Conservation (phyloP, 2,113 vertebrate species). For the Callithrix jacchus region DNA sequence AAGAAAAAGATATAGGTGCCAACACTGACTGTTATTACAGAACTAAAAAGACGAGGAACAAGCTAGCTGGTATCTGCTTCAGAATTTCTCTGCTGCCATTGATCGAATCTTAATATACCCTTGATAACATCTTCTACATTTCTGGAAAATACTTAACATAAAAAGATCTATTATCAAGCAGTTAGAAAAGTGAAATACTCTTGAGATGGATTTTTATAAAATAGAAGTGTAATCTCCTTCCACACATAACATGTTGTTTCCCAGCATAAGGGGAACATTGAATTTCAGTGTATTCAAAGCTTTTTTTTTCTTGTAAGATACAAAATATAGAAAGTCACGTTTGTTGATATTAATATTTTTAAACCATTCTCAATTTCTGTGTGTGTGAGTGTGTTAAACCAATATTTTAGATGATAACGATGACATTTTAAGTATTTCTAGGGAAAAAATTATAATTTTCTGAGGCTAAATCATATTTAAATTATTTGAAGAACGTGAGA, state of each 20-base stretch:
- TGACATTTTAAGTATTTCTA: constrained; percentile 11
- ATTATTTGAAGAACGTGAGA: neutral
- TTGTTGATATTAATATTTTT: constrained; percentile 22
- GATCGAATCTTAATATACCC: neutral
- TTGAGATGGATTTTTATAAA: neutral
- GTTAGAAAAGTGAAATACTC: constrained; percentile 7
- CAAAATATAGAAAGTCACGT: neutral
- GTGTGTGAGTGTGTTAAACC: neutral
- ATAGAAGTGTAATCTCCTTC: neutral
- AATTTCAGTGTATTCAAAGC: neutral
- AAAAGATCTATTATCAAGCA: neutral
- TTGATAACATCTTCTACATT: neutral
- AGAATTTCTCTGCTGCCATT: neutral
- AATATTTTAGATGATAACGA: constrained; percentile 8
- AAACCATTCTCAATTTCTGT: neutral
- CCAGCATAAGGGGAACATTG: neutral
- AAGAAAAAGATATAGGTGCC: neutral
- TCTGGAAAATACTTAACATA: neutral
- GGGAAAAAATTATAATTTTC: neutral
- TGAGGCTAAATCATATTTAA: neutral
- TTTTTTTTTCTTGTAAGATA: constrained; percentile 41
- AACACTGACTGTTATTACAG: neutral
- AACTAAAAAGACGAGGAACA: neutral
- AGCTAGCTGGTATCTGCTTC: neutral
- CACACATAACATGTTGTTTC: neutral